A percentile compares a stretch with the other conserved stretches of the same genome.
Conservation (phyloP, 2,888 invertebrate genomes). For the Andrena fulva region DNA sequence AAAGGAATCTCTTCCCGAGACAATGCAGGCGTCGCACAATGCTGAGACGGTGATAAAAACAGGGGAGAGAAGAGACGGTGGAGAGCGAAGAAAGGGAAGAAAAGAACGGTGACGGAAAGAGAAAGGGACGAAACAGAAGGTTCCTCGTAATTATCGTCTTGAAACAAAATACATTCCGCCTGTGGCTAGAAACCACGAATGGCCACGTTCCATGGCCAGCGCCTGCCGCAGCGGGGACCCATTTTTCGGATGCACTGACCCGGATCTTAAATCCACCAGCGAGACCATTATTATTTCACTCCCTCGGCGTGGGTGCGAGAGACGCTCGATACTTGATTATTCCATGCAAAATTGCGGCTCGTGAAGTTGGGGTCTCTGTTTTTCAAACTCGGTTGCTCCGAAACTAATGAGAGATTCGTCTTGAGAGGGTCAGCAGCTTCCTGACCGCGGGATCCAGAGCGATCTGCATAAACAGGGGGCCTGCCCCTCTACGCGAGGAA, state of each 20-base stretch:
- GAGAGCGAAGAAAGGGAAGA: background rate
- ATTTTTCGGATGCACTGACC: constrained; percentile 56
- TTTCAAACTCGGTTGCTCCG: too few species aligned
- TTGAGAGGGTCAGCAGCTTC: background rate
- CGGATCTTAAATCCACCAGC: constrained; percentile 43
- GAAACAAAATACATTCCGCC: constrained; percentile 44
- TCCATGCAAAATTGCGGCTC: background rate
- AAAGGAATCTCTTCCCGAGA: constrained; percentile 31
- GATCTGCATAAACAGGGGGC: constrained; percentile 14
- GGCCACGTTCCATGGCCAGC: constrained; percentile 19
- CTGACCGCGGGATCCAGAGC: background rate
- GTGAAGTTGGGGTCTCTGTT: background rate
- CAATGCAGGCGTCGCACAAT: constrained; percentile 38
- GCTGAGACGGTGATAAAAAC: constrained; percentile 22
- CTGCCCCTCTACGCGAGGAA: background rate
- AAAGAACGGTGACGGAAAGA: background rate
- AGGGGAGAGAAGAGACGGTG: background rate
- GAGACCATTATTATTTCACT: constrained; percentile 18
- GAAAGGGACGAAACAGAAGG: constrained; percentile 31
- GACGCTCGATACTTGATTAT: background rate
- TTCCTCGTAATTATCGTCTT: constrained; percentile 51
- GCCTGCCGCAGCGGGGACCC: background rate
- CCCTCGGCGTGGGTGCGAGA: background rate
- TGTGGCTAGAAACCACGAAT: constrained; percentile 21
- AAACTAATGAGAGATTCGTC: background rate